Evolutionary conservation across 1,140 invertebrate genomes (phyloP), one percentile per base, ranked within the genome.

Genomic region (Dolichoris vasculosae): DNA sequence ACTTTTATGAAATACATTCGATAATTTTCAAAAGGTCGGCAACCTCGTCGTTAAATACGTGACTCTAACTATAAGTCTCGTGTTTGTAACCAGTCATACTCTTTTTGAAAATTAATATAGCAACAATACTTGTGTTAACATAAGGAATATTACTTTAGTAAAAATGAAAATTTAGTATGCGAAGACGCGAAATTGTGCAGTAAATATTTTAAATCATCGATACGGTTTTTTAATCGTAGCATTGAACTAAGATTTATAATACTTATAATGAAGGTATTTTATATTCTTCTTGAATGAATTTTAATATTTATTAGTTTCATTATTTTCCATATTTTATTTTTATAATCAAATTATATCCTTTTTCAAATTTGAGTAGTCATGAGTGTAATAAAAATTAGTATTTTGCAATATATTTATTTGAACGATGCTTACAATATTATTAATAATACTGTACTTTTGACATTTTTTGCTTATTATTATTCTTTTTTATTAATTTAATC

Each of bases 41-140:
- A 43, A 43, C 69, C 38, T 73, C 38, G 67, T 38, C 30, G 8
- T 43, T 73, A 73, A 73, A 43, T 73, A 73, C 69, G 69, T 73
- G 38, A 73, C 69, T n/a, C 1, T 26, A 43, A 7, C 38, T 43
- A 9, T 7, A 40, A 26, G 38, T 43, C 26, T 73, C 69, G 38
- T 43, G 26, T 73, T 73, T 43, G 38, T 8, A 73, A 73, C 35
- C 38, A 43, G 38, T 73, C 23, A n/a, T 73, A 43, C 26, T 40
- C 38, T 73, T 73, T 73, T 73, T 73, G 2, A 73, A 43, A 40
- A 73, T 73, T 43, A 73, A 23, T 43, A 69, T 3, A 69, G 69
- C 38, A 43, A 43, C 7, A 43, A 73, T 43, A 43, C 7, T 43
- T 73, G 38, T 43, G 13, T 73, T 43, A 43, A 73, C 26, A 13